Evolutionary conservation across 2,797 vertebrate genomes (phyloP), one percentile per base, ranked within the genome.

Genomic region (Lutjanus campechanus): DNA sequence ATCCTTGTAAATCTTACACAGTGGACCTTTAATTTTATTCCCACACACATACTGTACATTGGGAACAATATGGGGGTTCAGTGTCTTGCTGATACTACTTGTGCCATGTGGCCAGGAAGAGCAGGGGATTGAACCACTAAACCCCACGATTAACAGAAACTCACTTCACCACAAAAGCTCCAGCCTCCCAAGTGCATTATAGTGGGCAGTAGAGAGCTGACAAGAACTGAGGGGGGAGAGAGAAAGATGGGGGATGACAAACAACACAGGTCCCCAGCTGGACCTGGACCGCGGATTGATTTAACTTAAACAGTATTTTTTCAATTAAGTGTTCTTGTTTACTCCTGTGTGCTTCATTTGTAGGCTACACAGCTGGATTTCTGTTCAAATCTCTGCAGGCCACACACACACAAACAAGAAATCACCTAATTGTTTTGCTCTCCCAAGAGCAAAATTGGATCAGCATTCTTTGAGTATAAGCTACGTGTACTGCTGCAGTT

Each of bases 371-470:
- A 60, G 66, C 73, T 84, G 73, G 51, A 68, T 82, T 73, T 68
- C 29, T 72, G 43, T 76, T 59, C 77, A 64, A 60, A 50, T 62
- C 17, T 68, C 64, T 53, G 62, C 77, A 83, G 69, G 77, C 74
- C 69, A 59, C 79, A 73, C 19, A 69, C 59, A 50, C 50, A 58
- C 43, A 44, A 11, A 54, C 51, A 53, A 64, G 9, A 76, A 69
- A 67, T 77, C 25, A n/a, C 53, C n/a, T 67, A 68, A 86, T 58
- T 77, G 55, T 77, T 74, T 76, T 83, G 73, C 73, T 70, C 84
- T 83, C 68, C 79, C 71, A 72, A 74, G 67, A 87, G 43, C 70
- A 61, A 84, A 85, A 69, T 60, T 58, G 51, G 71, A 72, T 72
- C 62, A 76, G 67, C 61, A 71, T 62, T 76, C 61, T 76, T 85